Evolutionary conservation across 2,888 invertebrate species (phyloP).

Genomic region (Amblyjoppa proteus): DNA sequence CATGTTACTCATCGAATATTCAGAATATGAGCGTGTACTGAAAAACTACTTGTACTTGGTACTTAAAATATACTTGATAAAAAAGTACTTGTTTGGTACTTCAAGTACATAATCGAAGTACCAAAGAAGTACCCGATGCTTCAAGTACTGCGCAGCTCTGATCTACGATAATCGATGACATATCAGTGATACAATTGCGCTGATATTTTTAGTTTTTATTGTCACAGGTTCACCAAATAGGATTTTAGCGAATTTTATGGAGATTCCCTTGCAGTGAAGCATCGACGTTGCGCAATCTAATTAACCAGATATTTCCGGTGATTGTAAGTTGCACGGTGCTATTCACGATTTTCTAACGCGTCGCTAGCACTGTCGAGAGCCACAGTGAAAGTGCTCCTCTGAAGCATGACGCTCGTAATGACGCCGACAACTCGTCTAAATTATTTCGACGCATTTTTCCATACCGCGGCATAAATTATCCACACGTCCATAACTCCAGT

Average conservation of each 20-base stretch:
- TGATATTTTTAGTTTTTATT: not conserved
- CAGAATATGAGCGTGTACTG: no score
- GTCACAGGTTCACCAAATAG: not conserved
- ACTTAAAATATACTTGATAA: no score
- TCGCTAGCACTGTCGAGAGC: slow-evolving; percentile 62
- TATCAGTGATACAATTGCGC: not conserved
- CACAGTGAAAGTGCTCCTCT: slow-evolving; percentile 82
- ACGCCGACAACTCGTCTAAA: slow-evolving; percentile 74
- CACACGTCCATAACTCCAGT: not conserved
- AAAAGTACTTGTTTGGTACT: no score
- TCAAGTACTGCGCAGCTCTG: no score
- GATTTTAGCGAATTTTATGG: not conserved
- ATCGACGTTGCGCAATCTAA: slow-evolving; percentile 13
- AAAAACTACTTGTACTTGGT: no score
- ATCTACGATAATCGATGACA: no score
- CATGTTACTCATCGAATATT: no score
- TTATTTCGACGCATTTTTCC: slow-evolving; percentile 29
- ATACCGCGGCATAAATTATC: not conserved
- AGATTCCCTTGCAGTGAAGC: not conserved
- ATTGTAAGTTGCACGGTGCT: slow-evolving; percentile 12
- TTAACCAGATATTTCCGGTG: slow-evolving; percentile 15
- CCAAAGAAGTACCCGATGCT: no score
- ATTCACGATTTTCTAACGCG: slow-evolving; percentile 16
- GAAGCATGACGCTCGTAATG: slow-evolving; percentile 82
- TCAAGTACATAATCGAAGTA: no score